Evolutionary conservation across 1,140 invertebrate genomes (phyloP), one percentile per base, ranked within the genome.

Genomic region (Araneus ventricosus): DNA sequence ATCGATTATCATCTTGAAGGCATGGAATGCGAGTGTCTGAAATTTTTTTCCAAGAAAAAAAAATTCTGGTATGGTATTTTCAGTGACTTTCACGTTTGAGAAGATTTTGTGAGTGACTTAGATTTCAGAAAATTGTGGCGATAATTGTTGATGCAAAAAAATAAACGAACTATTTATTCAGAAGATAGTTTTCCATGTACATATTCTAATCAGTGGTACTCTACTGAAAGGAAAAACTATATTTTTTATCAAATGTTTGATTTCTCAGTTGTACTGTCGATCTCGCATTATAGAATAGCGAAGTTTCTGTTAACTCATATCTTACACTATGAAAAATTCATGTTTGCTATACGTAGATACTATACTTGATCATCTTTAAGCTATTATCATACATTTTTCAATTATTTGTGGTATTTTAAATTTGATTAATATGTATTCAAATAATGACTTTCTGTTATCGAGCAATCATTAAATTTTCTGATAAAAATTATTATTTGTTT

Each of bases 171-270:
- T 34, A 30, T 75, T 75, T 37, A 30, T 37, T 37, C 70, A 75
- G 34, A 75, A 20, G 30, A 75, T 75, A 52, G 82, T 84, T 84
- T 84, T 84, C 27, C 82, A 52, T 84, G 82, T 84, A 84, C 24
- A 84, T 84, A 84, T 84, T 84, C 41, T 45, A 27, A 84, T 27
- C 39, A 57, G 82, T 84, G 41, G 27, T 84, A 84, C 24, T 27
- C 27, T 30, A 52, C 80, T 30, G 39, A 52, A 84, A 84, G 30
- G 27, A 84, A 84, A 84, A 52, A 84, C 82, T 84, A 84, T 84
- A 84, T 84, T 84, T 84, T 84, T 84, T 84, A 84, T 84, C 82
- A 84, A 57, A 84, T 20, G 41, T 20, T 84, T 84, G 82, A 52
- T 84, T 84, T 84, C 39, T n/a, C 45, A 3, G 27, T 75, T 75